Evolutionary conservation across 2,888 invertebrate genomes (phyloP).

Genomic region (Leptopilina drosophilae): DNA sequence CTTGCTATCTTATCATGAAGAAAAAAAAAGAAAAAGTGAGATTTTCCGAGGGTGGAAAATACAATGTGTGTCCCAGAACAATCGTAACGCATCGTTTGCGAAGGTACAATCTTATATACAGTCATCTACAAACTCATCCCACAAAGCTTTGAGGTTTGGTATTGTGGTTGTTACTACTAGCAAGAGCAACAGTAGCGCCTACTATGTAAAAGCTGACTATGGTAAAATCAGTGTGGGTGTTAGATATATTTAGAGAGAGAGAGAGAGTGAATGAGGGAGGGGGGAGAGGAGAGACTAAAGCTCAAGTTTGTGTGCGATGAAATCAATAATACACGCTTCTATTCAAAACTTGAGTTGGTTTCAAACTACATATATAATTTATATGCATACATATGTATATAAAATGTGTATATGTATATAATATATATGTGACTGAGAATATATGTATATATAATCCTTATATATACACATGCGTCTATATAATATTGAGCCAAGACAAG

Average conservation of each 20-base stretch:
- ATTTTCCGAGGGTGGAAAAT: neutral
- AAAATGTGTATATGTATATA: neutral
- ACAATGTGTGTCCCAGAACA: conserved; percentile 27
- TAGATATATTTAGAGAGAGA: conserved; percentile 26
- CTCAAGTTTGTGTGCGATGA: conserved; percentile 60
- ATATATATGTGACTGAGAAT: neutral
- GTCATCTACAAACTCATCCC: neutral
- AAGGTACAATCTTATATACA: conserved; percentile 16
- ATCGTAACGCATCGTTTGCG: conserved; percentile 29
- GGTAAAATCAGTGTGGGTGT: conserved; percentile 38
- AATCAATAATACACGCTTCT: conserved; percentile 72
- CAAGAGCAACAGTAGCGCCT: conserved; percentile 46
- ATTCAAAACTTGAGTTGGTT: conserved; percentile 63
- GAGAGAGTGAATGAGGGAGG: neutral
- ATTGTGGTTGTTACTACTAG: conserved; percentile 44
- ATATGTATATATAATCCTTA: neutral
- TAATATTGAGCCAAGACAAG: conserved; percentile 11
- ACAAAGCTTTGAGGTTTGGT: conserved; percentile 44
- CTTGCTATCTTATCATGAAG: conserved; percentile 7
- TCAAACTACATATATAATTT: conserved; percentile 20
- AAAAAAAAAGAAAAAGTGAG: neutral
- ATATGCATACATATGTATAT: neutral
- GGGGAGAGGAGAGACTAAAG: neutral
- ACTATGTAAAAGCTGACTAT: conserved; percentile 13
- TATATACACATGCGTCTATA: neutral